Percentiles rank a stretch among this genome's conserved stretches.
Conservation (phyloP, 2,797 vertebrate genomes). For the Brachymystax lenok region DNA sequence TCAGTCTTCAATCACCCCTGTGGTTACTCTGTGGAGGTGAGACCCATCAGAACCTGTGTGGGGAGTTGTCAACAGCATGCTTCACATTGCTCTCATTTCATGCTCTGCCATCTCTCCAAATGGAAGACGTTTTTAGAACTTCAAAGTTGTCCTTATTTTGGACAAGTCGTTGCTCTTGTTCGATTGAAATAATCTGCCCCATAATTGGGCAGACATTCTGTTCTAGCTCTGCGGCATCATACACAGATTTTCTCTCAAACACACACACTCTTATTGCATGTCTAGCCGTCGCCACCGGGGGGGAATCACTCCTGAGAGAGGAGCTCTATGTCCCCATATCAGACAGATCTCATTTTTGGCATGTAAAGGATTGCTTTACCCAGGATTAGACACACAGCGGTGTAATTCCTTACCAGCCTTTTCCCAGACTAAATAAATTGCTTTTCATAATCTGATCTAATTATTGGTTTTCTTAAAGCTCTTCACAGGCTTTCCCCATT, state of each 20-base stretch:
- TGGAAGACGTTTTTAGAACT: background rate
- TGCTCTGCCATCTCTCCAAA: background rate
- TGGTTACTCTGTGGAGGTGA: no score
- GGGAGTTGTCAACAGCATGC: background rate
- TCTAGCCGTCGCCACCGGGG: no score
- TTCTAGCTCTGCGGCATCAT: background rate
- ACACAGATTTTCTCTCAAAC: background rate
- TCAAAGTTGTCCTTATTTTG: background rate
- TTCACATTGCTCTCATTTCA: background rate
- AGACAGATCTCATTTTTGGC: constrained; percentile 4
- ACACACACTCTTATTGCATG: background rate
- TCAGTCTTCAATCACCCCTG: background rate
- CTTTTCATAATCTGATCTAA: background rate
- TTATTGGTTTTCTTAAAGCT: background rate
- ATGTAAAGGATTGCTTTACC: background rate
- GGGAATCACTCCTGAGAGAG: no score
- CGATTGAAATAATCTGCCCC: background rate
- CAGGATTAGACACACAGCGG: constrained; percentile 2
- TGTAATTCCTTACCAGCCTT: background rate
- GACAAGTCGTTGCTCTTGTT: background rate
- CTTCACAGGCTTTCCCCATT: background rate
- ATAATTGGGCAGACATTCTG: background rate
- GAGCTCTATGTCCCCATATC: no score
- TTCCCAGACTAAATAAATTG: background rate
- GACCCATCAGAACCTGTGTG: no score